Evolutionary conservation across 2,797 vertebrate genomes (phyloP), one percentile per base, ranked within the genome.

Genomic region (Mormyrops boulengeri): DNA sequence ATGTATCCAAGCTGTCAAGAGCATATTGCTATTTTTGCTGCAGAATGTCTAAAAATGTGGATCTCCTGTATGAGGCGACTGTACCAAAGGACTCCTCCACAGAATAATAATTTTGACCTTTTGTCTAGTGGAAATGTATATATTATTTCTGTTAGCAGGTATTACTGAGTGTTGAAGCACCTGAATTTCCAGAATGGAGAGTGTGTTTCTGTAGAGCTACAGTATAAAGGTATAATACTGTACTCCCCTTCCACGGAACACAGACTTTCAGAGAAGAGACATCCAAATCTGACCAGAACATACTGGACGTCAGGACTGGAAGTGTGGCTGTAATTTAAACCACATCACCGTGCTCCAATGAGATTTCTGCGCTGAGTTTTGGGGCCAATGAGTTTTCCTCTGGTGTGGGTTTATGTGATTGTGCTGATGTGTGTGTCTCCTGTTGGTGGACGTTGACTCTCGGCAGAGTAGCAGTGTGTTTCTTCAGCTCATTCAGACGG

Each of bases 341-440:
- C 89, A 91, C 17, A 88, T 62, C 60, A 34, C 60, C 55, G 87
- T 90, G 88, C 86, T 90, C 86, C 38, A 88, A 62, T 85, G 90
- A 89, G 90, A 90, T 47, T 38, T 57, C 49, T 87, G 57, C 53
- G n/a, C 12, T 22, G 44, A 9, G 49, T 26, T 55, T 50, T 84
- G 30, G 11, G 66, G 12, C 49, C 87, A 30, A 69, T 69, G 90
- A n/a, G 85, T 89, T 30, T 62, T 90, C 80, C 85, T 90, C 89
- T 89, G 88, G 60, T 69, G 60, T 41, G 57, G 38, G 89, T 41
- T 8, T 60, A 55, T 38, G 85, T 9, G 4, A 53, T 30, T n/a
- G 85, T n/a, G 52, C 50, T 53, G 30, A 47, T 55, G 88, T 34
- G 66, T 89, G 47, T 89, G 41, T 69, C 34, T n/a, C 3, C 8